Conservation (phyloP, 2,797 vertebrate genomes). For the Pipistrellus pipistrellus region DNA sequence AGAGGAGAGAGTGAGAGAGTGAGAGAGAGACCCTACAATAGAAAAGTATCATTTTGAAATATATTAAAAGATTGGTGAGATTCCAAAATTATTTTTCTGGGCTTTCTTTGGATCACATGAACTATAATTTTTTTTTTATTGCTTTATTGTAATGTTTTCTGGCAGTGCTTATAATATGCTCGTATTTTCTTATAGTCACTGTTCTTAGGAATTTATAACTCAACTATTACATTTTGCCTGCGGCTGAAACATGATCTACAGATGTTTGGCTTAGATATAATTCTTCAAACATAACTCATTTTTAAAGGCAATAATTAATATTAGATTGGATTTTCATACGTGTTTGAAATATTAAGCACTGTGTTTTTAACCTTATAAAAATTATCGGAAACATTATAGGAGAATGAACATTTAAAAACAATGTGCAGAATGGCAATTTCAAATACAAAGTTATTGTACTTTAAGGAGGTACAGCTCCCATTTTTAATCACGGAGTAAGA, state of each 20-base stretch:
- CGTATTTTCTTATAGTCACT: slow-evolving; percentile 59
- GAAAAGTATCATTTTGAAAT: slow-evolving; percentile 45
- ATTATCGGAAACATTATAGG: neutral
- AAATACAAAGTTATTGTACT: slow-evolving; percentile 46
- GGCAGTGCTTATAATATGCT: slow-evolving; percentile 49
- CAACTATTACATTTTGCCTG: slow-evolving; percentile 62
- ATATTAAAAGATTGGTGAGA: slow-evolving; percentile 19
- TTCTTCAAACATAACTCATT: slow-evolving; percentile 62
- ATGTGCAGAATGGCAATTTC: neutral
- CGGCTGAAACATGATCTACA: slow-evolving; percentile 55
- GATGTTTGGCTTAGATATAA: slow-evolving; percentile 62
- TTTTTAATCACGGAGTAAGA: slow-evolving; percentile 16
- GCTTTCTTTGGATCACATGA: slow-evolving; percentile 26
- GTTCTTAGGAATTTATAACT: slow-evolving; percentile 67
- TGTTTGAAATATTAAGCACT: slow-evolving; percentile 64
- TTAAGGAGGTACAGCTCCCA: slow-evolving; percentile 4
- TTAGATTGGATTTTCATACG: slow-evolving; percentile 40
- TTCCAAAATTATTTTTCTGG: slow-evolving; percentile 47
- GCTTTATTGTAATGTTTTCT: slow-evolving; percentile 63
- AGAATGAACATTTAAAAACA: slow-evolving; percentile 60
- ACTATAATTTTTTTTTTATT: neutral
- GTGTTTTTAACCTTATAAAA: slow-evolving; percentile 54
- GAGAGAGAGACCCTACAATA: neutral
- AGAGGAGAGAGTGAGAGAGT: neutral
- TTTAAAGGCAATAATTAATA: slow-evolving; percentile 72